phyloP scores from a whole-genome alignment of 2,888 invertebrate species.

The Plemyria rubiginata region DNA sequence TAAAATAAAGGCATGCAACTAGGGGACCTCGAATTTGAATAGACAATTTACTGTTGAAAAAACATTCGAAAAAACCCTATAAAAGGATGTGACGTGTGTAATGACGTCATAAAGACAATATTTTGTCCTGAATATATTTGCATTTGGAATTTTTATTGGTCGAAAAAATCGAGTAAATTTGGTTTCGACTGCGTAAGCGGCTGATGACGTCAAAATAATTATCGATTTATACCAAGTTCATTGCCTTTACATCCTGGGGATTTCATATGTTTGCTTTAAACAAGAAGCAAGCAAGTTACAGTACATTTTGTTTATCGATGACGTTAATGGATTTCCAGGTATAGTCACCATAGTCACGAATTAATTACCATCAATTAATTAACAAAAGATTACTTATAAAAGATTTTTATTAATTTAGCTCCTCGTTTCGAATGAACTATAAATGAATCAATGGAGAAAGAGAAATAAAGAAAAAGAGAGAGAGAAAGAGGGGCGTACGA shows the following conservation, averaged over 20 bases:
- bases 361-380: too few species aligned
- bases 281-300: too few species aligned
- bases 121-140: neutral
- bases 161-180: neutral
- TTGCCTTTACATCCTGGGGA: neutral
- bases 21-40: constrained; percentile 25
- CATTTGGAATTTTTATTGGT: neutral
- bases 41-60: neutral
- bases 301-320: too few species aligned
- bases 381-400: too few species aligned
- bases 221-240: neutral
- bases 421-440: too few species aligned
- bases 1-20: constrained; percentile 37
- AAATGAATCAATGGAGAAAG: too few species aligned
- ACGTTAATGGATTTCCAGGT: too few species aligned
- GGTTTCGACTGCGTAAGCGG: neutral
- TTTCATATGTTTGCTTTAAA: neutral
- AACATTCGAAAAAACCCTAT: neutral
- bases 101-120: neutral
- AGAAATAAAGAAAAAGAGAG: neutral
- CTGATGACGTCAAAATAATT: neutral
- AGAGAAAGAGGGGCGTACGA: neutral
- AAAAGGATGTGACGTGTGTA: neutral
- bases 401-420: too few species aligned
- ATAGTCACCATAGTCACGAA: too few species aligned